Base-by-base conservation (phyloP, 2,113 vertebrate genomes). In the Takifugu flavidus region DNA sequence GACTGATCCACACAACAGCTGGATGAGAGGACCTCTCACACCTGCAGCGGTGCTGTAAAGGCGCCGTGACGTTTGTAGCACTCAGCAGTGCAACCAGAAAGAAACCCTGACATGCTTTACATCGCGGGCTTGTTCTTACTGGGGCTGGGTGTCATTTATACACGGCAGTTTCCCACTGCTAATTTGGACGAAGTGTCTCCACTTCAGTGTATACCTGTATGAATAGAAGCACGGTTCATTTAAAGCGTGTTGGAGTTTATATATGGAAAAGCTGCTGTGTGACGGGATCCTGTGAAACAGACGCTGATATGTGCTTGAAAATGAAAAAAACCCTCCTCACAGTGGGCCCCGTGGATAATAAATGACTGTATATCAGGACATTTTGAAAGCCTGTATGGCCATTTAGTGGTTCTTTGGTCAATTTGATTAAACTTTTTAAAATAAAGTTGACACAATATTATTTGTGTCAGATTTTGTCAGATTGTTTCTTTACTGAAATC, bases 1-100 rank as follows among this genome's bases (percentile, higher is more conserved):
- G 92, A 94, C 93, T 93, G 96, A 93, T 94, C 93, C 93, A 91
- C 94, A 94, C 93, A 94, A 93, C 93, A 95, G 93, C 91, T 92
- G 92, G 91, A 87, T 93, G 92, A 93, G 90, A 87, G 85, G 89
- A 89, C 89, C 92, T 90, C 91, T 67, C 86, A 87, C 92, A 91
- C 89, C 88, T 87, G 74, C 92, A 90, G 92, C 91, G 92, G 90
- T 88, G 90, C 86, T 92, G 92, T 92, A 92, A 91, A 87, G 91
- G 89, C 91, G 91, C 86, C 72, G 89, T 89, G 86, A 89, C 89
- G 91, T 93, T 90, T 82, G 92, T 90, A 89, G 91, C 89, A 88
- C 91, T 92, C 50, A 26, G 91, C 89, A 86, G 90, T 90, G 91
- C 83, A 91, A 89, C 92, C 79, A 87, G 87, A 86, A 90, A 89